phyloP scores from a whole-genome alignment of 2,797 vertebrate genomes.

The Alauda arvensis region DNA sequence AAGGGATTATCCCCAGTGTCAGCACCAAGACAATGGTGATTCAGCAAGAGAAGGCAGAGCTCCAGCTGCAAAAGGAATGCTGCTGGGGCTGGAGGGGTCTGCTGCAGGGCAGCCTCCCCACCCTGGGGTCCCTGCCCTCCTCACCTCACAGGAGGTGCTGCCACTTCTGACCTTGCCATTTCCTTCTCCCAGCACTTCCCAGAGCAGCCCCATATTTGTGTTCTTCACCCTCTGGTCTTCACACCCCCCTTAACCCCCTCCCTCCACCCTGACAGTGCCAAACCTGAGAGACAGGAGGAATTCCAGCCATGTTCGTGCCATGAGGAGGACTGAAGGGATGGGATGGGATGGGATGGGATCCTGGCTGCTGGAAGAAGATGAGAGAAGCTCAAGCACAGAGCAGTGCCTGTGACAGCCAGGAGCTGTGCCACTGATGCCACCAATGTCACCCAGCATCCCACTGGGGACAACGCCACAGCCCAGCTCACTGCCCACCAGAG shows the following conservation, averaged over 20 bases:
- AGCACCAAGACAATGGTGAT: not conserved
- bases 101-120: not conserved
- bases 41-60: not conserved
- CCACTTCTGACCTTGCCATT: accelerated
- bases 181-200: not conserved
- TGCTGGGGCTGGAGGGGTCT: not conserved
- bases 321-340: accelerated
- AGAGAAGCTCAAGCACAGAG: not conserved
- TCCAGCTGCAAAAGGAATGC: not conserved
- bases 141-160: accelerated
- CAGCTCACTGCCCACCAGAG: not conserved
- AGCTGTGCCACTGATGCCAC: not conserved
- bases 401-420: not conserved
- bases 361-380: not conserved
- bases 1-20: not conserved
- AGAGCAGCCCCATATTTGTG: not conserved
- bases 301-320: not conserved
- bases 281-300: not conserved
- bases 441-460: not conserved
- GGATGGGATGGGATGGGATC: not conserved
- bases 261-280: accelerated
- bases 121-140: not conserved
- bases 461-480: accelerated
- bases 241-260: too few relatives aligned
- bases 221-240: not conserved